Evolutionary conservation across 2,888 invertebrate genomes (phyloP).

Genomic region (Yponomeuta sedellus): DNA sequence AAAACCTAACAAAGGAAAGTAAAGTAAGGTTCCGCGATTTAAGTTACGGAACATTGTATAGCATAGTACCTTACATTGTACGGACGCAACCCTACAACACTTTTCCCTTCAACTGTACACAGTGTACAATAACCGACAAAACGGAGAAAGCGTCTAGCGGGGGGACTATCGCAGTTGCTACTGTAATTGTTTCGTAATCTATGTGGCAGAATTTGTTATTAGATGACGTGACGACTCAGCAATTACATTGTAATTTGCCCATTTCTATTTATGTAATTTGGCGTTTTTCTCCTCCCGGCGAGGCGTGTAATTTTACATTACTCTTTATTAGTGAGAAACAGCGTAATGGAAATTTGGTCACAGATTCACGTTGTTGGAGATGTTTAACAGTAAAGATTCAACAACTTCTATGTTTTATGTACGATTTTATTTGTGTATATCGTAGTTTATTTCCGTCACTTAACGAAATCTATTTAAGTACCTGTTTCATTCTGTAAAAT

Average conservation of each 20-base stretch:
- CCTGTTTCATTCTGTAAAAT: too few relatives aligned
- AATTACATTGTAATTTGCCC: background rate
- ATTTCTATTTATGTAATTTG: background rate
- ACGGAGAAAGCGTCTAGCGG: background rate
- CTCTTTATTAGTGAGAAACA: background rate
- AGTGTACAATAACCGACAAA: background rate
- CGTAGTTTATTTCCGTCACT: too few relatives aligned
- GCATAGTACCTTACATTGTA: too few relatives aligned
- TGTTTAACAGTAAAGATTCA: background rate
- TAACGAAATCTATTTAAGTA: too few relatives aligned
- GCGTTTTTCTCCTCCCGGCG: background rate
- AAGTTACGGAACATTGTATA: too few relatives aligned
- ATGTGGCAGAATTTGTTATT: background rate
- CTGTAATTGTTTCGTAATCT: constrained; percentile 12
- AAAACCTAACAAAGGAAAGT: too few relatives aligned
- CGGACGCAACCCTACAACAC: too few relatives aligned
- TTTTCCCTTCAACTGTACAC: background rate
- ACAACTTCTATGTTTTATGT: too few relatives aligned
- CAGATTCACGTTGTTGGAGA: background rate
- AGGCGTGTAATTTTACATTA: background rate
- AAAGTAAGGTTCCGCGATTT: too few relatives aligned
- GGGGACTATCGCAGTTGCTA: background rate
- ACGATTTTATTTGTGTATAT: too few relatives aligned
- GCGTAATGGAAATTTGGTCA: background rate
- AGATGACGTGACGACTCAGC: background rate